Conservation (phyloP, 2,113 vertebrate genomes). For the Oreocharis arfaki region DNA sequence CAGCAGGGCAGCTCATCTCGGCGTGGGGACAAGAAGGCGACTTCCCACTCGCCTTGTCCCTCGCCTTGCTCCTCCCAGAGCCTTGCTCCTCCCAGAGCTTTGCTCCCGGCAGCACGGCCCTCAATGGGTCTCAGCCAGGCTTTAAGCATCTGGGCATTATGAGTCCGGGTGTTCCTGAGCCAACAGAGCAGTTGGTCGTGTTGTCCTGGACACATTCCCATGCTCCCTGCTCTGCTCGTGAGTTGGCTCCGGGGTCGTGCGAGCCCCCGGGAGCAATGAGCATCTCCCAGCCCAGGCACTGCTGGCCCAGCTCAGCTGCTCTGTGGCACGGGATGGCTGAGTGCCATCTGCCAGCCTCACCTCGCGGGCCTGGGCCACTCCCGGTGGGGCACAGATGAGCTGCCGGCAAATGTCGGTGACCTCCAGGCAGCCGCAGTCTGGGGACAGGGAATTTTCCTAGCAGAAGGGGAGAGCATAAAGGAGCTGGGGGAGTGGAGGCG, state of each 20-base stretch:
- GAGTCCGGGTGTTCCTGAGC: not conserved
- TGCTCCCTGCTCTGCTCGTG: not conserved
- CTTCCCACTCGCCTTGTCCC: rapidly evolving
- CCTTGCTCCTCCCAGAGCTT: not conserved
- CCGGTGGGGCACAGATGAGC: not conserved
- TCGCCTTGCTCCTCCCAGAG: rapidly evolving
- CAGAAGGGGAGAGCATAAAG: not conserved
- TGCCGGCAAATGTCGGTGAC: not conserved
- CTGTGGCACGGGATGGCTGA: not conserved
- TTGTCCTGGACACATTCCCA: not conserved
- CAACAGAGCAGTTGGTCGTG: not conserved
- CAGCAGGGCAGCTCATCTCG: rapidly evolving
- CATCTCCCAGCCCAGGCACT: not conserved
- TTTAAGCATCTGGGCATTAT: not conserved
- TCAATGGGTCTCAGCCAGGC: not conserved
- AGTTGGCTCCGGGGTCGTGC: rapidly evolving
- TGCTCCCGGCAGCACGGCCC: rapidly evolving
- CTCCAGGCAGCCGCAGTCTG: not conserved
- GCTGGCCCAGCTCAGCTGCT: not conserved
- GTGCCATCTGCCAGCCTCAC: not conserved
- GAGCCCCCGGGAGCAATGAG: not conserved
- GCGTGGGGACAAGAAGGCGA: not conserved
- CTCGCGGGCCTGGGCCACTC: not conserved
- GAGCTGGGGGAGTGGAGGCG: rapidly evolving
- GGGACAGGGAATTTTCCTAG: not conserved